Evolutionary conservation across 2,797 vertebrate genomes (phyloP), one percentile per base, ranked within the genome.

Genomic region (Sebastes umbrosus): DNA sequence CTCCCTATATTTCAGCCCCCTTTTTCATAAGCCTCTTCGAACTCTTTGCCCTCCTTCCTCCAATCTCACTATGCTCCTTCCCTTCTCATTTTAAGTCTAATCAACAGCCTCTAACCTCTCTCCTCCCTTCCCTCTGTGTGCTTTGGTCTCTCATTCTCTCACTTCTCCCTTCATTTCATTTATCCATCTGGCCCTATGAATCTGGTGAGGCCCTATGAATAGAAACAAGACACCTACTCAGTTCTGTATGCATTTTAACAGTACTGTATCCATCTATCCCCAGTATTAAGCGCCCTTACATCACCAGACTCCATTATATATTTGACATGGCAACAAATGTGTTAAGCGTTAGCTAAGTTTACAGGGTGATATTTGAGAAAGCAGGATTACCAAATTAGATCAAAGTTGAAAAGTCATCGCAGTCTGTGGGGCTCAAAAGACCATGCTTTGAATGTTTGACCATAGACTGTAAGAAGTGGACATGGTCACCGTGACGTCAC

Each of bases 161-260:
- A 43, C 71, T 66, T 69, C 64, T 50, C 31, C 60, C 31, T 1
- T 68, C 70, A 67, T 84, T 77, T 83, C 16, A 60, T 86, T 69
- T 80, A 77, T 81, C 79, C 63, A 63, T 73, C 43, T 69, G 55
- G 39, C 58, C 55, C 31, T 65, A 8, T 39, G 62, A 73, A 59
- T 43, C 29, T 58, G 57, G 11, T 31, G 20, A 79, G 55, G 32
- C 60, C 29, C 32, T 55, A 6, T 43, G 62, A 74, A 57, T 46
- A 69, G 75, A 82, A 84, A 73, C 59, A 73, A 77, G 84, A 82
- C 69, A 71, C 58, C 36, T 54, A 11, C 25, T 57, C 29, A 39
- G 59, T 65, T 79, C 25, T 2, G 13, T 73, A 77, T 69, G 62
- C 68, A 75, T 80, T 79, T 58, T 57, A 78, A 8, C 9, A 24